Evolutionary conservation across 92 coral and sea anemone species (phyloP), one percentile per base, ranked within the genome.

Genomic region (Zoanthus solanderi): DNA sequence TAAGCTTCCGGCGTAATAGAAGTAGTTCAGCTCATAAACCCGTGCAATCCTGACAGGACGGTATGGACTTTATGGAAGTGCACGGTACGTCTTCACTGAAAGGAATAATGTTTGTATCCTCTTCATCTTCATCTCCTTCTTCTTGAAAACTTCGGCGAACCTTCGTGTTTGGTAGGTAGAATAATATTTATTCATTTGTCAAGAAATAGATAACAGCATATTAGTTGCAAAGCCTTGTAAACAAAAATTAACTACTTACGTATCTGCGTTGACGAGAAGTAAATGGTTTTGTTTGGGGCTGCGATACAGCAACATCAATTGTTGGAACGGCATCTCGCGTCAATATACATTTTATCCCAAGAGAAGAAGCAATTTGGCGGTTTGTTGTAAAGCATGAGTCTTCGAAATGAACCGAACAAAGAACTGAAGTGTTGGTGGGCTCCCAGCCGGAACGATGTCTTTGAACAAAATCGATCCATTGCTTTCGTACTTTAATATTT

Each of bases 291-390:
- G 45, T 42, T 28, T 31, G 12, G 76, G 76, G 46, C 76, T 29
- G 48, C 46, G 16, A 29, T 37, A 71, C 80, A 76, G 88, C 79
- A 71, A 50, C 78, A 76, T 84, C 88, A 50, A 84, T 71, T 72
- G 88, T 84, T 29, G 88, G 88, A 32, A 84, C 65, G 4, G 80
- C 88, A 71, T 84, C 88, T 10, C 54, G 72, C 13, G 52, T 72
- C 16, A 84, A 46, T n/a, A 44, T 52, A 50, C 65, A 52, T 28
- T 73, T 71, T 17, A 84, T 46, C 15, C 88, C 72, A 45, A 84
- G 88, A 58, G 80, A 84, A 72, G 79, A 79, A 12, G 88, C 79
- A 29, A 84, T 84, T 50, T 56, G 17, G 6, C 50, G 58, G 78
- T 84, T 84, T 23, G 13, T 65, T 50, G 65, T 48, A 67, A 71